These are phyloP conservation scores for Corythoichthys intestinalis DNA, from an alignment of 2,113 vertebrate species.

Conservation along the genomic window DNA sequence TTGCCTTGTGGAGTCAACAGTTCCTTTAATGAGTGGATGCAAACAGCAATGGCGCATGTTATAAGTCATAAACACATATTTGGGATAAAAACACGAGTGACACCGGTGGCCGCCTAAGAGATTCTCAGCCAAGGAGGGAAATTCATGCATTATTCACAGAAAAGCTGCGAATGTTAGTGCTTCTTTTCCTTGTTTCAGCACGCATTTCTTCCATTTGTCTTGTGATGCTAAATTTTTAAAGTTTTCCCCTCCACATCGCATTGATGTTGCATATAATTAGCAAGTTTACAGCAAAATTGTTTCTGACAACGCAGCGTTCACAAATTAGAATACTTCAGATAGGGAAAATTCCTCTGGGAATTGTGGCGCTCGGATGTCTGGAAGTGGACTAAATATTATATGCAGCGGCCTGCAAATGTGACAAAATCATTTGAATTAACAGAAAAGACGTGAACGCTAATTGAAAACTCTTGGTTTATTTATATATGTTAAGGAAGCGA, in stretches of 20 bases:
- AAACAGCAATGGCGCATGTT: constrained; percentile 33
- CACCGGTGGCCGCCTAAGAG: constrained; percentile 35
- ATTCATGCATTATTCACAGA: constrained; percentile 93
- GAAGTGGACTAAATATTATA: constrained; percentile 93
- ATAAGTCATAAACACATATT: constrained; percentile 42
- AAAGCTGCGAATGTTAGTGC: constrained; percentile 83
- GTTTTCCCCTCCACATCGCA: constrained; percentile 85
- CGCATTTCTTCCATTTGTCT: constrained; percentile 88
- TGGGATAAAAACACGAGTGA: constrained; percentile 45
- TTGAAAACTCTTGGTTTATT: constrained; percentile 73
- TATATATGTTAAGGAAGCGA: constrained; percentile 66
- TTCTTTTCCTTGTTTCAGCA: constrained; percentile 87
- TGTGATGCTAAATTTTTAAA: constrained; percentile 97
- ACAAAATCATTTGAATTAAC: constrained; percentile 94
- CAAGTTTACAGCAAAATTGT: constrained; percentile 93
- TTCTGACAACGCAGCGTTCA: constrained; percentile 91
- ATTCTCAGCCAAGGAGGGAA: constrained; percentile 55
- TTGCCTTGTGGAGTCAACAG: constrained; percentile 36
- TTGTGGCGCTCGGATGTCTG: constrained; percentile 73
- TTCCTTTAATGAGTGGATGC: constrained; percentile 42
- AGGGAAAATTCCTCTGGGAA: constrained; percentile 86
- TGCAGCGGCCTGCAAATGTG: constrained; percentile 83
- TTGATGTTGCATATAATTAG: constrained; percentile 96
- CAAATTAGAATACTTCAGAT: constrained; percentile 92
- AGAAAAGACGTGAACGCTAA: constrained; percentile 79